Conservation (phyloP, 2,888 invertebrate genomes). For the Drosophila kanekoi region DNA sequence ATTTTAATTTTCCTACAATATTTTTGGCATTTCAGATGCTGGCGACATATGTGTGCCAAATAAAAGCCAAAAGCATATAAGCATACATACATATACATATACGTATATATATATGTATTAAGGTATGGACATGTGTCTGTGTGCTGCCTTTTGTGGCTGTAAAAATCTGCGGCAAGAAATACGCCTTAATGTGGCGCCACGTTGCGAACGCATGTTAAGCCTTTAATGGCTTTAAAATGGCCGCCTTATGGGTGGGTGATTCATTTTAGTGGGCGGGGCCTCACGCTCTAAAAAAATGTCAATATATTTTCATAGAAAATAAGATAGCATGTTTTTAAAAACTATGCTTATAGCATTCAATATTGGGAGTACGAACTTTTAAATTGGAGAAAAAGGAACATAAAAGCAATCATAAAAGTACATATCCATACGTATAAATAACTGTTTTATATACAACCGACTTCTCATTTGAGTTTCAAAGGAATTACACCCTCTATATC, state of each 20-base stretch:
- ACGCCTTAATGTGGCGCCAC: slow-evolving; percentile 30
- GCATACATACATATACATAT: slow-evolving; percentile 5
- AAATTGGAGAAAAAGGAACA: no score
- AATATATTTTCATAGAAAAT: neutral
- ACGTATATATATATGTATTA: neutral
- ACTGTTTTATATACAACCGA: no score
- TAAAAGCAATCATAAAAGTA: no score
- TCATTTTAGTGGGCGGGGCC: neutral
- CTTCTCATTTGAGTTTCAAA: no score
- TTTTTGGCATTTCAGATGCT: slow-evolving; percentile 64
- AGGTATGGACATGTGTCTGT: neutral
- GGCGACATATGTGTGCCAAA: slow-evolving; percentile 70
- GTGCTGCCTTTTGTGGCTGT: slow-evolving; percentile 28
- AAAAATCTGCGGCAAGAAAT: slow-evolving; percentile 37
- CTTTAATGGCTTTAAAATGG: slow-evolving; percentile 68
- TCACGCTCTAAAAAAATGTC: neutral
- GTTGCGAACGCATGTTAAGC: slow-evolving; percentile 49
- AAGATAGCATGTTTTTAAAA: neutral
- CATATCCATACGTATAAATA: no score
- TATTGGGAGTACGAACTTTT: no score
- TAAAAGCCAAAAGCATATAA: slow-evolving; percentile 53
- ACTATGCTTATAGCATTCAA: no score
- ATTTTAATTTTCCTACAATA: slow-evolving; percentile 79
- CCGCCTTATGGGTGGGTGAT: slow-evolving; percentile 1
- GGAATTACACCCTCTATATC: no score